Conservation (phyloP, 2,113 vertebrate species). For the Marmota monax region DNA sequence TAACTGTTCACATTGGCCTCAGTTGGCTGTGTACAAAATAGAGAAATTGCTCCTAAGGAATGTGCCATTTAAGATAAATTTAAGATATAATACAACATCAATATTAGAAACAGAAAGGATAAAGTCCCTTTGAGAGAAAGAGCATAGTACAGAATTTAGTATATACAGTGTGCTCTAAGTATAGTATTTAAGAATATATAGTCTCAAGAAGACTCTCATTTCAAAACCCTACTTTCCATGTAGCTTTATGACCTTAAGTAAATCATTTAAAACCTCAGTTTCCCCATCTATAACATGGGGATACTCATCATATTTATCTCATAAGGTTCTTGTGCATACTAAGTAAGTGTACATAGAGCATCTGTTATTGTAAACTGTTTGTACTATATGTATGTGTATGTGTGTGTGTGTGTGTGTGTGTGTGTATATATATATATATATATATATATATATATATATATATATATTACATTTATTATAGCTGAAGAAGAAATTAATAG, state of each 20-base stretch:
- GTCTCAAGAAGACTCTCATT: not conserved
- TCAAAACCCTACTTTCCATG: not conserved
- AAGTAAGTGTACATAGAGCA: not conserved
- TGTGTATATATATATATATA: not conserved
- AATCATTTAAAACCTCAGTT: not conserved
- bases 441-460: not conserved
- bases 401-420: too few relatives aligned
- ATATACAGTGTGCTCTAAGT: not conserved
- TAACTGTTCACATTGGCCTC: not conserved
- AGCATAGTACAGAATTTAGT: not conserved
- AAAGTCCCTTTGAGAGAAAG: not conserved
- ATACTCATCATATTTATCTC: not conserved
- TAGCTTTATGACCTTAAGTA: not conserved
- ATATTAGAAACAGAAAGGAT: constrained; percentile 24
- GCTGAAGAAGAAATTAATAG: not conserved
- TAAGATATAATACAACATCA: not conserved
- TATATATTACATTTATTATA: not conserved
- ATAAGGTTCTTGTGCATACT: not conserved
- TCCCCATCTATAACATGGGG: not conserved
- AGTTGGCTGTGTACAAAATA: not conserved
- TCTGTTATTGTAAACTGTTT: not conserved
- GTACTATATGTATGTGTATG: not conserved
- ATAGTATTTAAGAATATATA: not conserved
- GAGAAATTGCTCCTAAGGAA: not conserved
- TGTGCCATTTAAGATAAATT: not conserved